phyloP scores from a whole-genome alignment of 2,113 vertebrate genomes.

The Pelodiscus sinensis region DNA sequence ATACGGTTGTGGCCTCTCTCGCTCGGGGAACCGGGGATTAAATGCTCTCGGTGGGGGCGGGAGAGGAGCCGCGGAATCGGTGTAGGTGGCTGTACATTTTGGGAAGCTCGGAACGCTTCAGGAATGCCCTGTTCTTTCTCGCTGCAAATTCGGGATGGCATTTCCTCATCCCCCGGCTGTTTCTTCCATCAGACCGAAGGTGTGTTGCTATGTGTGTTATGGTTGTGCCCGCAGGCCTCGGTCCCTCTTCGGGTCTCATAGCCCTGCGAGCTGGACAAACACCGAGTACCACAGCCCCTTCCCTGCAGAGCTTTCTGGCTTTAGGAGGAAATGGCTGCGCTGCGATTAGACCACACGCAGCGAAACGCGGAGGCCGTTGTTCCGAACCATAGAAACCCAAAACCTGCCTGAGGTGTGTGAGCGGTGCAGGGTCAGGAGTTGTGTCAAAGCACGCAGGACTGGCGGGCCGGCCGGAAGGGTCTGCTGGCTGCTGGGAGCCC shows the following conservation, averaged over 20 bases:
- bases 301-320: slow-evolving; percentile 25
- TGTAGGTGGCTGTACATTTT: fast-evolving
- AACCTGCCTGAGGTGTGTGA: not conserved
- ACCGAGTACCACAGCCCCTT: not conserved
- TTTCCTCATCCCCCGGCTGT: not conserved
- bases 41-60: not conserved
- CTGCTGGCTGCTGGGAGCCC: not conserved
- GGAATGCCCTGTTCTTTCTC: not conserved
- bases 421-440: slow-evolving; percentile 2
- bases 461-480: slow-evolving; percentile 11
- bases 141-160: fast-evolving
- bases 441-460: slow-evolving; percentile 13
- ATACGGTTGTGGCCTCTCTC: too few species aligned
- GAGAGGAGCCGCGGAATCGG: fast-evolving
- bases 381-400: slow-evolving; percentile 26
- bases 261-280: not conserved
- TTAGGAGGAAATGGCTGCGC: slow-evolving; percentile 40
- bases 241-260: not conserved
- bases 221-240: not conserved
- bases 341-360: slow-evolving; percentile 12
- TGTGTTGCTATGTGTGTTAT: not conserved
- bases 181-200: fast-evolving
- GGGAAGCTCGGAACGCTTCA: not conserved
- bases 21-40: fast-evolving
- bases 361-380: slow-evolving; percentile 21